Evolutionary conservation across 2,113 vertebrate species (phyloP), one percentile per base, ranked within the genome.

Genomic region (Rhynchomys soricoides): DNA sequence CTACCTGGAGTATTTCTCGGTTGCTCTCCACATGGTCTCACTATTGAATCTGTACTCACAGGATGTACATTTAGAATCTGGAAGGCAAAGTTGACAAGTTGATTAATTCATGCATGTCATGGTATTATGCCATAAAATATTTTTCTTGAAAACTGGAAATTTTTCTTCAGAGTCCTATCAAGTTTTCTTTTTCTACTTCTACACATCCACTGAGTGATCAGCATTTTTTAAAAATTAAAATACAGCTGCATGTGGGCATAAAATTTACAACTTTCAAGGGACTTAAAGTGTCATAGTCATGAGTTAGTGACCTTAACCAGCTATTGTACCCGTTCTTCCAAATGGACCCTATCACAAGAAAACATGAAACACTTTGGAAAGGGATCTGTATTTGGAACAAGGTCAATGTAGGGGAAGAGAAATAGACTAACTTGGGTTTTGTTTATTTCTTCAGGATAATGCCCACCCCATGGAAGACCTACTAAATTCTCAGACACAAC

Each of bases 151-250:
- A 95, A 90, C 74, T 97, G 97, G 17, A 55, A 91, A 97, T 97
- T 97, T 88, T 97, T 97, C 90, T 98, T 98, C 97, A 82, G 89
- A 97, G 83, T 97, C 97, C 96, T 95, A 94, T 98, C 96, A 97
- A 97, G 95, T 97, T 91, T 97, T 90, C 96, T 97, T 43, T 83
- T 62, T 31, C 31, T 40, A 24, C 29, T n/a, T 43, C 22, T 43
- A 62, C 7, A 62, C 93, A 37, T 96, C 57, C 78, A 92, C 71
- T 8, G 86, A 97, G 97, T 98, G 97, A 97, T 98, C 97, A 97
- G 92, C 87, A 62, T 37, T 83, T 68, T 75, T 85, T 62, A 64
- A 89, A 97, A 93, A 96, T 94, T 97, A 86, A 98, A 95, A 96
- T n/a, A 96, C 87, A 97, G 93, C 94, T 96, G 96, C 66, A n/a